These are phyloP conservation scores for Drosophila fulvimacula DNA, from an alignment of 2,888 invertebrate genomes.

Conservation along the genomic window DNA sequence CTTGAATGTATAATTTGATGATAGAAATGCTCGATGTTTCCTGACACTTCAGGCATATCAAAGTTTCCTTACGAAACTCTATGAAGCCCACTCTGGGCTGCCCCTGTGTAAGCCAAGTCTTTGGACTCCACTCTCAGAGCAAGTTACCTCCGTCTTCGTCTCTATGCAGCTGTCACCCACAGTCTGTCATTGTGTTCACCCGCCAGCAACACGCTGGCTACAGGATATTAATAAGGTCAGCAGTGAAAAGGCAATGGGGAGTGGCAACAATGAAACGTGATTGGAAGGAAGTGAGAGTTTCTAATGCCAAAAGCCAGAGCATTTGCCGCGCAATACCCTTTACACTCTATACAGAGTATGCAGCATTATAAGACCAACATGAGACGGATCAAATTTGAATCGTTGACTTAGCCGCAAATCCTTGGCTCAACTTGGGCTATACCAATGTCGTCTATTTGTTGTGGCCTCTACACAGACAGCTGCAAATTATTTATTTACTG, in stretches of 20 bases:
- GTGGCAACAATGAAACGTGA: conserved; percentile 18
- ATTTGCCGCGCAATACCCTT: not conserved
- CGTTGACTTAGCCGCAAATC: not conserved
- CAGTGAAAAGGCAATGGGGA: conserved; percentile 6
- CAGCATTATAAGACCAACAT: not conserved
- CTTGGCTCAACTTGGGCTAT: not conserved
- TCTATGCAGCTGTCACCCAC: no score
- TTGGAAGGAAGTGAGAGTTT: conserved; percentile 1
- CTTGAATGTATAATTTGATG: not conserved
- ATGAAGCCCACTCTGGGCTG: not conserved
- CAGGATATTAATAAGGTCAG: conserved; percentile 13
- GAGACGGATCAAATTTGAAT: not conserved
- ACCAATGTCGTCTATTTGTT: not conserved
- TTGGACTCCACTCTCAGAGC: not conserved
- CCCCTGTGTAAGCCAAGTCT: not conserved
- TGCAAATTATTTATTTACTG: not conserved
- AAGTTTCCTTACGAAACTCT: not conserved
- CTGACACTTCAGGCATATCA: not conserved
- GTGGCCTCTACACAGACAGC: not conserved
- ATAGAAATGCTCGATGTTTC: not conserved
- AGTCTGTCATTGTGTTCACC: not conserved
- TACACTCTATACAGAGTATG: not conserved
- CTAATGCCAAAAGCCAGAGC: not conserved
- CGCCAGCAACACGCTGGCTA: not conserved
- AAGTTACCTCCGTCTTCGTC: no score